Evolutionary conservation across 2,888 invertebrate genomes (phyloP).

Genomic region (Bhutanitis thaidina): DNA sequence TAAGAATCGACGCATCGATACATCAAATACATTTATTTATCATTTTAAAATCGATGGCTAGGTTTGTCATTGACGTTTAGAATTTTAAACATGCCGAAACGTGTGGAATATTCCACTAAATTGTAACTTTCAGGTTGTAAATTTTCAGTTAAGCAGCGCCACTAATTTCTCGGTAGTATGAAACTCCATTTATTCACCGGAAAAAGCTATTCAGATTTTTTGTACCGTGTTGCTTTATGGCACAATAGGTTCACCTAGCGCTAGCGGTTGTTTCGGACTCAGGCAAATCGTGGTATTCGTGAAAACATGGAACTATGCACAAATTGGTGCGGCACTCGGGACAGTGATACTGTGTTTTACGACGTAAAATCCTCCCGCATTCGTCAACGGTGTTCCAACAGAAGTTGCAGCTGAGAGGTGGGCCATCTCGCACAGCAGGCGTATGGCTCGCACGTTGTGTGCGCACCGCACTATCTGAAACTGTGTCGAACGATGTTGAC

Average conservation of each 20-base stretch:
- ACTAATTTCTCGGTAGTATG: background rate
- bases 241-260: constrained; percentile 10
- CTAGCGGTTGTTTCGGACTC: constrained; percentile 35
- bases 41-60: too few species aligned
- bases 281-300: constrained; percentile 87
- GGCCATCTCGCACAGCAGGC: constrained; percentile 89
- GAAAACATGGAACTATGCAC: constrained; percentile 94
- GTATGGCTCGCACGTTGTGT: constrained; percentile 87
- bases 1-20: too few species aligned
- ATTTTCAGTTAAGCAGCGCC: background rate
- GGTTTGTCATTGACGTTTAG: too few species aligned
- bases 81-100: background rate
- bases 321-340: constrained; percentile 94
- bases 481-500: constrained; percentile 29
- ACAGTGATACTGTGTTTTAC: constrained; percentile 94
- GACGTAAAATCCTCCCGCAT: constrained; percentile 88
- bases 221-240: background rate
- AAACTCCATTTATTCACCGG: background rate
- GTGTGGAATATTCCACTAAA: background rate
- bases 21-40: too few species aligned
- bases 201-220: background rate
- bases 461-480: constrained; percentile 30
- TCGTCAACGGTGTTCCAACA: constrained; percentile 95
- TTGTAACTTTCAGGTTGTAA: background rate
- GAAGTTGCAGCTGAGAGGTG: constrained; percentile 92